Evolutionary conservation across 2,113 vertebrate species (phyloP), one percentile per base, ranked within the genome.

Genomic region (Jacana jacana): DNA sequence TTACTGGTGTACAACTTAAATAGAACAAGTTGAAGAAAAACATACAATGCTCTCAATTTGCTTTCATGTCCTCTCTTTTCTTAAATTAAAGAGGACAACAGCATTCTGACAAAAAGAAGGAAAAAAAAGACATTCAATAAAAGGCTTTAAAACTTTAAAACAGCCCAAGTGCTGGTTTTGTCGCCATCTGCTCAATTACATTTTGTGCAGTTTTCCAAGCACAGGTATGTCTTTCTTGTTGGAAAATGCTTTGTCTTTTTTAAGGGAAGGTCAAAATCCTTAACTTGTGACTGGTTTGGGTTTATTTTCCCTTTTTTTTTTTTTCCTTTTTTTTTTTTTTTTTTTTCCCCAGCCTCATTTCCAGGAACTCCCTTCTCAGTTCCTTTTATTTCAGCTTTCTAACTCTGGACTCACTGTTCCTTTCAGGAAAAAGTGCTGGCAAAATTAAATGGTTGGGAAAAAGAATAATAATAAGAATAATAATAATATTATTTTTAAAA

Each of bases 311-410:
- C 13, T 55, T 10, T 13, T 11, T 52, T 33, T 54, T 12, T 58
- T 33, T 51, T 11, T 17, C 13, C 16, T 48, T 52, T 23, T 4
- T 14, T 11, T 11, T 55, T 10, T 13, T 11, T 52, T 33, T 55
- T 14, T 58, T 33, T 55, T 10, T 13, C 4, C 6, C 31, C 15
- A 78, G 18, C 55, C n/a, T 86, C n/a, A 81, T 90, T 92, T 94
- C 83, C 51, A 88, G 65, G 72, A 93, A 81, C 25, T 88, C n/a
- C n/a, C n/a, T n/a, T n/a, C n/a, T n/a, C 58, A 8, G 49, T 86
- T 86, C 18, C 9, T 81, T 95, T 92, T 81, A 55, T 78, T 95
- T 82, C 58, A 86, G 25, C n/a, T 81, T 91, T 96, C 55, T 88
- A 86, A 75, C 80, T 92, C 68, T 55, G 64, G 25, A 37, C 6